Conservation (phyloP, 2,797 vertebrate genomes). For the Mus minutoides region DNA sequence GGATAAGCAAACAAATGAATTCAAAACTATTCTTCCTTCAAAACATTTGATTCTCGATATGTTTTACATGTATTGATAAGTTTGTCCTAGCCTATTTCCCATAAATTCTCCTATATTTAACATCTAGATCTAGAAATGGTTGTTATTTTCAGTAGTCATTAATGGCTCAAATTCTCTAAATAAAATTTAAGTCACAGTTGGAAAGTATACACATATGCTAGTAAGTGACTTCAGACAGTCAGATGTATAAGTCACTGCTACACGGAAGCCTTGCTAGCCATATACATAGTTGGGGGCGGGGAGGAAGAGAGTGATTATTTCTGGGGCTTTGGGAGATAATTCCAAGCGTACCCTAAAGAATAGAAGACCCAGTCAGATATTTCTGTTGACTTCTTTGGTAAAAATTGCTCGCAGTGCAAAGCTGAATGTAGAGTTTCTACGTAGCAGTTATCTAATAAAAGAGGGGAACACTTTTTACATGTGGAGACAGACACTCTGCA, state of each 20-base stretch:
- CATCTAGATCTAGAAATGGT: background rate
- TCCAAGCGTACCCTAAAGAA: too few relatives aligned
- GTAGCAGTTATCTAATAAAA: background rate
- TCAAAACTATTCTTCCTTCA: background rate
- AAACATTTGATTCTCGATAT: background rate
- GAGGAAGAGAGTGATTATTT: rapidly evolving
- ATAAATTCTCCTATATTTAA: background rate
- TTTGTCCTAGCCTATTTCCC: background rate
- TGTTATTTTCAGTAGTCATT: background rate
- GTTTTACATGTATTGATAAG: background rate
- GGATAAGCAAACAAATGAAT: background rate
- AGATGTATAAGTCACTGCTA: background rate
- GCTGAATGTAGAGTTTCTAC: background rate
- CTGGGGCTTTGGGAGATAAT: background rate
- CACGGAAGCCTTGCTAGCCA: too few relatives aligned
- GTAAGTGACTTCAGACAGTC: background rate
- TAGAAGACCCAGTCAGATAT: background rate
- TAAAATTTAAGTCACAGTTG: background rate
- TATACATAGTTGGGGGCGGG: background rate
- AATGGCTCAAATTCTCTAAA: background rate
- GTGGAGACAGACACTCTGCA: background rate
- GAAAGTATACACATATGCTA: background rate
- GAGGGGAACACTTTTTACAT: background rate
- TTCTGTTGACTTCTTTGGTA: background rate
- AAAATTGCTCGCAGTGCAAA: background rate